These are phyloP conservation scores for Caenorhabditis wallacei DNA, from an alignment of 2,888 invertebrate genomes.

Conservation along the genomic window DNA sequence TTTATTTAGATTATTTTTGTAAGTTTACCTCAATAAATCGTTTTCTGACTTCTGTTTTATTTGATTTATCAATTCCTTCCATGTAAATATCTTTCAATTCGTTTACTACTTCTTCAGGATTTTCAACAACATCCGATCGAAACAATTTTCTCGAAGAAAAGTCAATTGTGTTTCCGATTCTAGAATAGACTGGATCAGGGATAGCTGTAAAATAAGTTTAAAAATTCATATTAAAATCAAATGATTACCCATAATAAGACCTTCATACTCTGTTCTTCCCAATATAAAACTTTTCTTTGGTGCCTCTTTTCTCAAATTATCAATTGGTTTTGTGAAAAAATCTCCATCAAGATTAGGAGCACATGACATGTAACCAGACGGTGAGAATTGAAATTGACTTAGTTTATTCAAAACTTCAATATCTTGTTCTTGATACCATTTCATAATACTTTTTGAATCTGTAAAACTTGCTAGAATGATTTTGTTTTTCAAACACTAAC, in stretches of 20 bases:
- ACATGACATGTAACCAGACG: constrained; percentile 39
- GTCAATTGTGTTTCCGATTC: constrained; percentile 27
- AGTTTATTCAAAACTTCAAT: constrained; percentile 15
- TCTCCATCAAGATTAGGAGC: constrained; percentile 62
- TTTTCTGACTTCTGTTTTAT: not conserved
- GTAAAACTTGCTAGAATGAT: not conserved
- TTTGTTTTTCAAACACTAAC: not conserved
- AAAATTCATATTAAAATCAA: not conserved
- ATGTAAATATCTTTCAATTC: not conserved
- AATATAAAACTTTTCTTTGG: constrained; percentile 19
- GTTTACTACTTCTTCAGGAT: not conserved
- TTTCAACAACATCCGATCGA: constrained; percentile 22
- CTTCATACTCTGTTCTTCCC: constrained; percentile 35
- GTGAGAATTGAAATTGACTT: constrained; percentile 8
- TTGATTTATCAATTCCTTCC: not conserved
- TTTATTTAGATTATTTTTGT: not conserved
- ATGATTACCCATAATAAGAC: constrained; percentile 21
- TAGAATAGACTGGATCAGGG: constrained; percentile 23
- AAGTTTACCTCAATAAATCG: constrained; percentile 21
- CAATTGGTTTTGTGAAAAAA: constrained; percentile 55
- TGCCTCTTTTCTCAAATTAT: constrained; percentile 49
- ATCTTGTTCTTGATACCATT: constrained; percentile 29
- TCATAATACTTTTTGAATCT: not conserved
- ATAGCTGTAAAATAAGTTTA: constrained; percentile 9
- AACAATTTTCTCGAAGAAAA: constrained; percentile 9